Conservation (phyloP, 2,113 vertebrate species). For the Catharus fuscescens region DNA sequence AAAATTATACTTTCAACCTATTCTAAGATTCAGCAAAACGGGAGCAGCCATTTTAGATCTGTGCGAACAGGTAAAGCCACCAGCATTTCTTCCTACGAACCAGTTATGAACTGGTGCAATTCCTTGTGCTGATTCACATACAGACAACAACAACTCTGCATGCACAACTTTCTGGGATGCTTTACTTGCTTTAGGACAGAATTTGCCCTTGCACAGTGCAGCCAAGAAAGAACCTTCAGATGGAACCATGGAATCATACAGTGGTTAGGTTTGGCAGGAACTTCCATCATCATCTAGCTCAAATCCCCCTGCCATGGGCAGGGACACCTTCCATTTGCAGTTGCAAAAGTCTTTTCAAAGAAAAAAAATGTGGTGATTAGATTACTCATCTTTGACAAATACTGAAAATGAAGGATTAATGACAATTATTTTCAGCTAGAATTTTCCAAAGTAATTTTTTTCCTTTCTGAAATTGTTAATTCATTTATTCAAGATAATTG, state of each 20-base stretch:
- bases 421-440: not conserved
- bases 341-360: not conserved
- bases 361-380: not conserved
- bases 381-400: not conserved
- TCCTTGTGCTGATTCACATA: not conserved
- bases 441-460: not conserved
- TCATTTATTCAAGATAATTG: not conserved
- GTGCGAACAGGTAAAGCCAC: not conserved
- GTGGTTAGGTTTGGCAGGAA: not conserved
- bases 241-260: not conserved
- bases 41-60: not conserved
- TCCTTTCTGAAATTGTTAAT: not conserved
- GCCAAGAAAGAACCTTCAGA: not conserved
- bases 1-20: not conserved
- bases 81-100: not conserved
- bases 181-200: not conserved
- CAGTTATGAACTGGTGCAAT: not conserved
- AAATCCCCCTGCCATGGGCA: not conserved
- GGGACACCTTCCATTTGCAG: not conserved
- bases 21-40: not conserved
- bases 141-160: not conserved
- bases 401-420: not conserved
- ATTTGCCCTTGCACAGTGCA: not conserved
- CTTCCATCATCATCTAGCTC: not conserved
- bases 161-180: not conserved